These are phyloP conservation scores for Lampris megalopsis DNA, from an alignment of 2,113 vertebrate species.

Conservation along the genomic window DNA sequence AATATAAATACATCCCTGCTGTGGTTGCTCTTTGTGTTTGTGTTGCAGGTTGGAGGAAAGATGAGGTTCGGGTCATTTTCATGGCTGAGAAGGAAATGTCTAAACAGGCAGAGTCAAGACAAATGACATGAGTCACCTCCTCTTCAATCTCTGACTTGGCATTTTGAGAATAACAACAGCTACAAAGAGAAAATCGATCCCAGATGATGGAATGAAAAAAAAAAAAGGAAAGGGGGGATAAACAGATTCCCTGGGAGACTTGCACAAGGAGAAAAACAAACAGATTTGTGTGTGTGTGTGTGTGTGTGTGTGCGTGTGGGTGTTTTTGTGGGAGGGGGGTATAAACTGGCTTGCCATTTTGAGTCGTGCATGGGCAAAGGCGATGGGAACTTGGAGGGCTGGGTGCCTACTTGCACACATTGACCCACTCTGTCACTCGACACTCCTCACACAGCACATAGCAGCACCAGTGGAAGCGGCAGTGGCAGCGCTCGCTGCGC, in stretches of 20 bases:
- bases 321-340: neutral
- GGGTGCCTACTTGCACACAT: constrained; percentile 88
- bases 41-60: constrained; percentile 55
- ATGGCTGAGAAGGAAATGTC: constrained; percentile 73
- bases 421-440: constrained; percentile 90
- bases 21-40: constrained; percentile 40
- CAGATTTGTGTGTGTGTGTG: constrained; percentile 40
- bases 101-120: constrained; percentile 75
- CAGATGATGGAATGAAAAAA: constrained; percentile 78
- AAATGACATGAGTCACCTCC: constrained; percentile 83
- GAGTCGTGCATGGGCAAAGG: constrained; percentile 55
- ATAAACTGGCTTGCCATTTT: constrained; percentile 51
- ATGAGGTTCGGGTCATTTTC: constrained; percentile 65
- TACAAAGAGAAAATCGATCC: constrained; percentile 83
- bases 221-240: constrained; percentile 43
- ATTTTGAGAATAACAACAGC: constrained; percentile 84
- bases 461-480: constrained; percentile 94
- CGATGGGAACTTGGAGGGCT: neutral
- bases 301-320: neutral
- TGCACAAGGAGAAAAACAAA: constrained; percentile 71
- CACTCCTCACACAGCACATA: constrained; percentile 93
- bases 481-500: constrained; percentile 88
- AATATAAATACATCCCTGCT: constrained; percentile 53
- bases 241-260: constrained; percentile 74
- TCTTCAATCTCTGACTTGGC: constrained; percentile 82